Evolutionary conservation across 2,797 vertebrate genomes (phyloP).

Genomic region (Xiphorhynchus erythropygius): DNA sequence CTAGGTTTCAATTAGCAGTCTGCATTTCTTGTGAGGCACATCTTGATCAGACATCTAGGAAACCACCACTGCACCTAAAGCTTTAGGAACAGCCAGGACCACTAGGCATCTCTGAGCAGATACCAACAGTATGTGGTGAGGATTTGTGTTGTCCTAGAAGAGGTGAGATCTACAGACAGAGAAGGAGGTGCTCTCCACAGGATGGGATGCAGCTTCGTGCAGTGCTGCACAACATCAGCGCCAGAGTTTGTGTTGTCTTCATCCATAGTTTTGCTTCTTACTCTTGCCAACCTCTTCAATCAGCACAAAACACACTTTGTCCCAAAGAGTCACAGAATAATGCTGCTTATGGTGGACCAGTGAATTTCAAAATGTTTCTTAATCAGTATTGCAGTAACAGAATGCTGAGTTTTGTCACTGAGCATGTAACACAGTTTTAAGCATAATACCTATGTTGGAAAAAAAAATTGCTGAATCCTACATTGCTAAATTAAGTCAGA

Average conservation of each 20-base stretch:
- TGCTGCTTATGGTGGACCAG: not conserved
- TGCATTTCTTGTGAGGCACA: not conserved
- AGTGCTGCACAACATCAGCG: not conserved
- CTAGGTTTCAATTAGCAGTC: not conserved
- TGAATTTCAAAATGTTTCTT: not conserved
- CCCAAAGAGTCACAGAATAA: not conserved
- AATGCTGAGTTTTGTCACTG: not conserved
- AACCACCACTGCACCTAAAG: not conserved
- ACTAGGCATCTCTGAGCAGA: not conserved
- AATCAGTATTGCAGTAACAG: not conserved
- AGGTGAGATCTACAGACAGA: not conserved
- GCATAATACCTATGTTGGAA: rapidly evolving
- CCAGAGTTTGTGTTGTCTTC: not conserved
- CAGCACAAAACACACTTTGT: not conserved
- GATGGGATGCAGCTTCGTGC: not conserved
- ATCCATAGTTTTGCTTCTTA: not conserved
- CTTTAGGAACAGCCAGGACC: not conserved
- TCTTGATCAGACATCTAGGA: not conserved
- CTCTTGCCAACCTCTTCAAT: not conserved
- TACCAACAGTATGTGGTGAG: rapidly evolving
- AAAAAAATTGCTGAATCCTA: not conserved
- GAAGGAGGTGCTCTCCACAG: not conserved
- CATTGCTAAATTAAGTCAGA: not conserved
- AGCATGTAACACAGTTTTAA: not conserved
- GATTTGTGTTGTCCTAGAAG: not conserved